Evolutionary conservation across 2,113 vertebrate genomes (phyloP), one percentile per base, ranked within the genome.

Genomic region (Corvus cornix): DNA sequence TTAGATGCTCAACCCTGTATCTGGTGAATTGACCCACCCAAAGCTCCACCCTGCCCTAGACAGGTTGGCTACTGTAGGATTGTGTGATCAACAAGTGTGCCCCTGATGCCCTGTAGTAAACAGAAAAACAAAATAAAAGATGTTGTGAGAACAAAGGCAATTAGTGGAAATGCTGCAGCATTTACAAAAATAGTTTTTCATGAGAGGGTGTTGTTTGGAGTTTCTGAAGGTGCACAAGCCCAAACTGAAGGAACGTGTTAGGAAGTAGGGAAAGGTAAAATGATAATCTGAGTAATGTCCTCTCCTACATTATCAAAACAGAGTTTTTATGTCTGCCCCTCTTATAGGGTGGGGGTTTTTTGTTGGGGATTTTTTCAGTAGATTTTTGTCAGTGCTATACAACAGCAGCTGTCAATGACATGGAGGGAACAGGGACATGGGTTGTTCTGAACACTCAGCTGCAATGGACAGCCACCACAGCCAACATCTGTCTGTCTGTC

Each of bases 361-460:
- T 28, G 7, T 10, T 3, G 20, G 46, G 26, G 17, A 33, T 41
- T 39, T 41, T 76, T 41, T 26, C 2, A 2, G 46, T 39, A 33
- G n/a, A 5, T 35, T 2, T 75, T 75, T 76, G 7, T 49, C 72
- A 43, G 1, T 44, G 55, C 13, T 56, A 12, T 20, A 17, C 3
- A 23, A 37, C 3, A 1, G 30, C 41, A 74, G 64, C 21, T 51
- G 27, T 9, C 3, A 3, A n/a, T 19, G 51, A 33, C 1, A 1
- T 3, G 3, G 33, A 13, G 10, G 41, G 31, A 56, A 52, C 0
- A 0, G 1, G 18, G 19, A 5, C 10, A 30, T 0, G 0, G 17
- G 31, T 13, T 55, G 48, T 41, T 72, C 52, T 37, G 33, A n/a
- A 31, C 0, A 0, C 4, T 53, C 39, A 43, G 31, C 20, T 69